Base-by-base conservation (phyloP, 2,797 vertebrate species). In the Paedocypris micromegethes region DNA sequence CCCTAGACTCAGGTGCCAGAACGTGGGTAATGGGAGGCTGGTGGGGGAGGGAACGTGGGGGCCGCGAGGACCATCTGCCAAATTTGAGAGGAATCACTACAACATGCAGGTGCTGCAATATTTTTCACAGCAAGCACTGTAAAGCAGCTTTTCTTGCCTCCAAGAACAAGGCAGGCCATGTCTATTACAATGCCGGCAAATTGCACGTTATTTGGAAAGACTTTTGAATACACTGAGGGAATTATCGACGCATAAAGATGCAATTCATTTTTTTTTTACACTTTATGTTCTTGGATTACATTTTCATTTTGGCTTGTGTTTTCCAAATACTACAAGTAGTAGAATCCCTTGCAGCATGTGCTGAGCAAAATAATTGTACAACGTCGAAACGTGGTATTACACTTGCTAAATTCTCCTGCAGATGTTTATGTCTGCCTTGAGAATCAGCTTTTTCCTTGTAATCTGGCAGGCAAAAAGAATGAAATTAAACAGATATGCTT, bases 401-500 rank as follows among this genome's bases (percentile, higher is more conserved):
- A 76, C 76, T 72, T 81, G 76, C 83, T 82, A 83, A 83, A 85
- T 79, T 75, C 70, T 78, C 45, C 73, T 85, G 72, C 88, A 88
- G 84, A 88, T 88, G 87, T 87, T 87, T 82, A 75, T 82, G 68
- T 74, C 81, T 79, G 80, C 80, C 77, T 85, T 87, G 83, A 86
- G 84, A 89, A 89, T 88, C 83, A 84, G 83, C 82, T 85, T 78
- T 74, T 83, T 77, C 83, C 79, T 81, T 81, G 89, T 95, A 94
- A 97, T 94, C 92, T 91, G 75, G 80, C 82, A 88, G 86, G 88
- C 74, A 62, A 75, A 75, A 70, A 73, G 80, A 88, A 89, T 89
- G 38, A 86, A 89, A 80, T 88, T 84, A 91, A 89, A 90, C 80
- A 87, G 88, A 88, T 88, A 86, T 91, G 90, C 92, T 89, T 83